Conservation (phyloP, 2,888 invertebrate species). For the Eupithecia exiguata region DNA sequence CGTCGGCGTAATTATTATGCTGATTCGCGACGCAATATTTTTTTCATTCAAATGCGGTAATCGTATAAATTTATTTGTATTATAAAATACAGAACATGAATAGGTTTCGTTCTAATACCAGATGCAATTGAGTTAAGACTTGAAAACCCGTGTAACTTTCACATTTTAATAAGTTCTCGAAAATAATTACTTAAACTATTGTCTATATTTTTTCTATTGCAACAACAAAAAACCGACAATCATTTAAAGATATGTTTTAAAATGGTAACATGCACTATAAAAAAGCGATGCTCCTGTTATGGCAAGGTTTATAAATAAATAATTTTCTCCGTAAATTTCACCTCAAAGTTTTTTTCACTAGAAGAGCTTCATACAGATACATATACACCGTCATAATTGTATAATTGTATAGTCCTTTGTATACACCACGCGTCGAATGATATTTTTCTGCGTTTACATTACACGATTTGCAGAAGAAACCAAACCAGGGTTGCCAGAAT, state of each 20-base stretch:
- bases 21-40: conserved; percentile 34
- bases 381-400: neutral
- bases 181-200: neutral
- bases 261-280: neutral
- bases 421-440: neutral
- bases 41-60: conserved; percentile 23
- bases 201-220: neutral
- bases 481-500: neutral
- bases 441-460: neutral
- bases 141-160: neutral
- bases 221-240: neutral
- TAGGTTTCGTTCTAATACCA: neutral
- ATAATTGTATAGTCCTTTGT: neutral
- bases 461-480: neutral
- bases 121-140: neutral
- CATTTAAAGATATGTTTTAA: neutral
- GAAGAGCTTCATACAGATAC: neutral
- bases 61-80: neutral
- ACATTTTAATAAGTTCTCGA: neutral
- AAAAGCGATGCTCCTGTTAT: neutral
- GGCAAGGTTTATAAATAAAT: neutral
- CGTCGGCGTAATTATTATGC: conserved; percentile 34
- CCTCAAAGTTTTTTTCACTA: neutral
- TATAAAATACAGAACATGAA: neutral
- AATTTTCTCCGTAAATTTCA: neutral